Percentiles rank a stretch among this genome's conserved stretches.
Evolutionary conservation across 2,113 vertebrate species (phyloP).

Genomic region (Tichodroma muraria): DNA sequence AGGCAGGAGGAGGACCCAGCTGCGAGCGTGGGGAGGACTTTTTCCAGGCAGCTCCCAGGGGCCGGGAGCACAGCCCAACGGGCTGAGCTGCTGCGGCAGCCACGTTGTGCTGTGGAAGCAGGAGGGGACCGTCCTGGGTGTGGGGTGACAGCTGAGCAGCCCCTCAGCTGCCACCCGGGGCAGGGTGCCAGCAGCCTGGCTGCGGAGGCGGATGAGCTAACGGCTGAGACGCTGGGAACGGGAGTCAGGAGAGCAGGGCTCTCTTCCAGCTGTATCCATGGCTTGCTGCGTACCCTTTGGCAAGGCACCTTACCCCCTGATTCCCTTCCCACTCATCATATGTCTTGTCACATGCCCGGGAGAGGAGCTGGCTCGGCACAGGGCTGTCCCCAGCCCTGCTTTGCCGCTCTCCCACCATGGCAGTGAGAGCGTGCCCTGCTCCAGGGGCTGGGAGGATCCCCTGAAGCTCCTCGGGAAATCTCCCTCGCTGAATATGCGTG

Average conservation of each 20-base stretch:
- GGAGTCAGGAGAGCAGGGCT: constrained; percentile 11
- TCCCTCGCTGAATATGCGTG: not conserved
- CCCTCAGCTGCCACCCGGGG: not conserved
- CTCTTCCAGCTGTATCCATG: constrained; percentile 10
- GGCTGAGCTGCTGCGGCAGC: not conserved
- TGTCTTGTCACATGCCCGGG: not conserved
- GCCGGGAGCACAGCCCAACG: not conserved
- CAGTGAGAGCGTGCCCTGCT: not conserved
- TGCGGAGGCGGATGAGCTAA: not conserved
- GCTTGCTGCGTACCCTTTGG: constrained; percentile 3
- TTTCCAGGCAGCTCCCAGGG: not conserved
- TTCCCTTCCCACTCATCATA: constrained; percentile 29
- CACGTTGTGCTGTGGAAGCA: fast-evolving
- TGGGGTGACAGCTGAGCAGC: not conserved
- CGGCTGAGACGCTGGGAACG: not conserved
- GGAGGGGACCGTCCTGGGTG: not conserved
- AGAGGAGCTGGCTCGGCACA: not conserved
- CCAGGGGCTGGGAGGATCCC: not conserved
- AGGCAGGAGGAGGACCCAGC: not conserved
- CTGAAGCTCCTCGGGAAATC: not conserved
- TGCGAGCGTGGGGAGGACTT: not conserved
- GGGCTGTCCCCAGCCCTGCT: not conserved
- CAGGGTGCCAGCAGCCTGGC: not conserved
- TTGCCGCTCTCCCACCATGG: not conserved
- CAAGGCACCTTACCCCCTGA: not conserved